Evolutionary conservation across 2,888 invertebrate species (phyloP), one percentile per base, ranked within the genome.

Genomic region (Ptychoptera albimana): DNA sequence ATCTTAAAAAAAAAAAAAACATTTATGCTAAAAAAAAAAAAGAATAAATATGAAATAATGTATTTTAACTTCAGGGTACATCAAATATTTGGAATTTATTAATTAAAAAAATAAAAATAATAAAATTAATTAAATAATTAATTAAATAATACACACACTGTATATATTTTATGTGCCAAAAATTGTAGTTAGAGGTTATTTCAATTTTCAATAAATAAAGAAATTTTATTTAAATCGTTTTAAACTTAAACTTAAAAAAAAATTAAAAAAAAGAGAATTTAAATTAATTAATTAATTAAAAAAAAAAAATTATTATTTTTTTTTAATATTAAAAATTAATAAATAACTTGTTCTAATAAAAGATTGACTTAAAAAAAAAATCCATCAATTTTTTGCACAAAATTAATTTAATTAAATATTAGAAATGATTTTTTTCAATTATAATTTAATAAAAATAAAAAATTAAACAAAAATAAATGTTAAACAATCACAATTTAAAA

Each of bases 131-230:
- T n/a, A 15, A 42, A 37, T 13, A 10, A 37, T n/a, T n/a, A 10
- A 37, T 8, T 37, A 11, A 12, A 38, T 14, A 44, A 13, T 10
- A 13, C 40, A 38, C 40, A 44, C 39, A 44, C 40, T 40, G 32
- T 45, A 41, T 45, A 45, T 40, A 41, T 45, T 45, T 32, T 32
- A 32, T 41, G 40, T 40, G 40, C 41, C 45, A 40, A 45, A n/a
- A 45, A 45, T 41, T 45, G 41, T 41, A 45, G 44, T 44, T 44
- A 44, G 44, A 40, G 30, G 36, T 44, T 44, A 37, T 44, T 40
- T 37, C 39, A 39, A 44, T 37, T 44, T 40, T 44, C 35, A 23
- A 38, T 29, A 32, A 32, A 43, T 13, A 2, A 29, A 34, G 29
- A 36, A 14, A 43, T 35, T n/a, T 13, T 35, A 13, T 35, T 13